These are phyloP conservation scores for Drosophila greeni DNA, from an alignment of 2,888 invertebrate genomes.

Conservation along the genomic window DNA sequence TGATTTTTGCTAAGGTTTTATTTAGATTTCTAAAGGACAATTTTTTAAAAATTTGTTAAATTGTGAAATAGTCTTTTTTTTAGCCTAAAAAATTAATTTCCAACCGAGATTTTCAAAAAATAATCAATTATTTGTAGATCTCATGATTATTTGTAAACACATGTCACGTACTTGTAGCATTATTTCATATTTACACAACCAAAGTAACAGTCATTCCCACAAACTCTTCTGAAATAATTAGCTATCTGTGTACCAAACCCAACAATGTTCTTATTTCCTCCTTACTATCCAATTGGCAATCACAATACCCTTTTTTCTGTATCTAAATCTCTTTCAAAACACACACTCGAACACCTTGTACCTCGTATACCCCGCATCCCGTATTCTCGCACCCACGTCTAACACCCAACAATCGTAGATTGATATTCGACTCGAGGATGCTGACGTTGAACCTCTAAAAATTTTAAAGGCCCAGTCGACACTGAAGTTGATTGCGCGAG, in stretches of 20 bases:
- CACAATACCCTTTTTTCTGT: slow-evolving; percentile 13
- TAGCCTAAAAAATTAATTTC: not conserved
- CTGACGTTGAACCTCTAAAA: slow-evolving; percentile 77
- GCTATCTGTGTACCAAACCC: not conserved
- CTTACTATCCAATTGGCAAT: slow-evolving; percentile 19
- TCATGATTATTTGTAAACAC: not conserved
- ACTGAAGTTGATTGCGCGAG: slow-evolving; percentile 96
- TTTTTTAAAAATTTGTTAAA: too few species aligned
- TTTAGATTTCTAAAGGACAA: too few species aligned
- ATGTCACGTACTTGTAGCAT: not conserved
- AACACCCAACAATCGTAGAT: slow-evolving; percentile 26
- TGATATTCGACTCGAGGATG: slow-evolving; percentile 52
- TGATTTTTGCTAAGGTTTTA: too few species aligned
- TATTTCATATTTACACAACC: not conserved
- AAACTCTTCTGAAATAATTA: not conserved
- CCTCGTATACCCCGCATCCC: slow-evolving; percentile 1
- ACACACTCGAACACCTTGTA: slow-evolving; percentile 1
- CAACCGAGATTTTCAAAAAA: not conserved
- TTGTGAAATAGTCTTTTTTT: too few species aligned
- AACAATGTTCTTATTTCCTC: not conserved
- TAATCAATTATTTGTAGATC: not conserved
- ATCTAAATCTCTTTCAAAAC: slow-evolving; percentile 34
- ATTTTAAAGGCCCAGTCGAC: slow-evolving; percentile 90
- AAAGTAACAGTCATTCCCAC: not conserved
- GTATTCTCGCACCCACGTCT: slow-evolving; percentile 19